Evolutionary conservation across 2,113 vertebrate species (phyloP).

Genomic region (Myotis brandtii): DNA sequence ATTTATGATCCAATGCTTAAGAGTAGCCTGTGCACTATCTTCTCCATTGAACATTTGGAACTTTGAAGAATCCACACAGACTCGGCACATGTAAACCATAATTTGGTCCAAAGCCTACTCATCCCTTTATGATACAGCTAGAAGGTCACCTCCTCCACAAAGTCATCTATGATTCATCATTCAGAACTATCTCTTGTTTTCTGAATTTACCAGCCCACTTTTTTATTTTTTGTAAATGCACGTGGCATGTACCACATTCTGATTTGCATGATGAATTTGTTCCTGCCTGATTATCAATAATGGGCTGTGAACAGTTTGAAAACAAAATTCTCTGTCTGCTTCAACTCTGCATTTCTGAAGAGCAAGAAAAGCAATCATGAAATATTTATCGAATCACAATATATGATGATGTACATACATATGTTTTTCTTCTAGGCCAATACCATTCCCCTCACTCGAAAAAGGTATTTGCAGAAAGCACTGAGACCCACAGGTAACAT

Average conservation of each 20-base stretch:
- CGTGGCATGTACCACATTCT: background rate
- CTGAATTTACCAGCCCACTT: background rate
- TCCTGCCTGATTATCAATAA: background rate
- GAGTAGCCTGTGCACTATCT: background rate
- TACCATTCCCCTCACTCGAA: background rate
- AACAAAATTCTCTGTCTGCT: constrained; percentile 11
- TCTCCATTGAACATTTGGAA: background rate
- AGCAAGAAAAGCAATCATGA: background rate
- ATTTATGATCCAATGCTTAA: background rate
- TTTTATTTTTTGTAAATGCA: background rate
- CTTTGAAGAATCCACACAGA: background rate
- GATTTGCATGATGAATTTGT: background rate
- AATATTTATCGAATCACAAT: constrained; percentile 13
- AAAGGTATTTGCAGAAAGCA: background rate
- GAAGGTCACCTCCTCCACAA: background rate
- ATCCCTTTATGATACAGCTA: background rate
- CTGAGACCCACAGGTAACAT: background rate
- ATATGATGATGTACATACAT: background rate
- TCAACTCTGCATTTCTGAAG: background rate
- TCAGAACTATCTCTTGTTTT: background rate
- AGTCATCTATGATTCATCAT: background rate
- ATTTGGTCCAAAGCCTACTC: background rate
- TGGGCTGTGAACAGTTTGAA: background rate
- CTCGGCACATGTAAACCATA: background rate
- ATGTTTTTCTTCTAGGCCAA: background rate